Base-by-base conservation (phyloP, 2,888 invertebrate genomes). In the Hypselothyrea guttata region DNA sequence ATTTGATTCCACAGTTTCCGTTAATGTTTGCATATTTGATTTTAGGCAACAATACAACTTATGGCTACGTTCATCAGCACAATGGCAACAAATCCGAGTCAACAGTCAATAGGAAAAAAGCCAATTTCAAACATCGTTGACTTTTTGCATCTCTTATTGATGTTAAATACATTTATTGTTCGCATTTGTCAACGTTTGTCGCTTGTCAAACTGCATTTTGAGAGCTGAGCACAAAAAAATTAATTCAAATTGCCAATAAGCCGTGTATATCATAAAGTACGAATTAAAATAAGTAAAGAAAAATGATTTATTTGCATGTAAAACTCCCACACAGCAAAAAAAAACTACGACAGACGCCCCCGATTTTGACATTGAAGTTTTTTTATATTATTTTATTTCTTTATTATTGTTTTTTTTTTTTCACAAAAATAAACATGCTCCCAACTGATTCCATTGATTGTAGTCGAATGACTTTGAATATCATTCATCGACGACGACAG, bases 351-450 rank as follows among this genome's bases (percentile, higher is more conserved):
- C 18, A 45, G 41, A 68, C 78, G 75, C 78, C 78, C 71, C 66
- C 78, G 74, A 75, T 79, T 75, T 75, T 74, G 75, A 74, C 74
- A 74, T 78, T 74, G 74, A 71, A 71, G 75, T 66, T 59, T 37
- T 35, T 27, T 8, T 28, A 18, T 47, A 28, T 30, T 13, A 41
- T n/a, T n/a, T n/a, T n/a, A 5, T 22, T 22, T 22, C 5, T 22
- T 22, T 22, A 4, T 22, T 4, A 4, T 2, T 22, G 22, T 22
- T 4, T 22, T 22, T 22, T 22, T 37, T 56, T 61, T 51, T 42
- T 45, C 42, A 40, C 46, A 40, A 45, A 33, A 48, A 44, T 58
- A 28, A 35, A 44, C 44, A 49, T 34, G 49, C 44, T 59, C 47
- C 41, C 47, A 41, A 16, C 51, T 45, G 57, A 57, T 58, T 51